Base-by-base conservation (phyloP, 2,113 vertebrate genomes). In the Alouatta palliata region DNA sequence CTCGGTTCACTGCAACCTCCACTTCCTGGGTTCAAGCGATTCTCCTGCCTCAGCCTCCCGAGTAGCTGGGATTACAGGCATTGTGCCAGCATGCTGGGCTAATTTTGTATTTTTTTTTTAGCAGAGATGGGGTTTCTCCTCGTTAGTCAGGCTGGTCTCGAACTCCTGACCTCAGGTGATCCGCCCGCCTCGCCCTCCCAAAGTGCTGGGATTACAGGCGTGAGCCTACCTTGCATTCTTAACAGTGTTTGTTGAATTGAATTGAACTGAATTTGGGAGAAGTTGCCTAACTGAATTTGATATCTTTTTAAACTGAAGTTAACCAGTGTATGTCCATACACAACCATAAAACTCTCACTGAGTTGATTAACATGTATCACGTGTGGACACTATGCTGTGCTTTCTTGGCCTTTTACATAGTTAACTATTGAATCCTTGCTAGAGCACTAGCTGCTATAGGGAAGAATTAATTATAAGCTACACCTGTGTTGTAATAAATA, bases 291-390 rank as follows among this genome's bases (percentile, higher is more conserved):
- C 85, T 96, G 82, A 77, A 92, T 95, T 97, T 96, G 54, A 95
- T 94, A 96, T 94, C 66, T 90, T 96, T 96, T 96, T 73, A 90
- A 96, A 91, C 82, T 90, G 79, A 82, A 96, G 82, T 96, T 96
- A 95, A 95, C 45, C 56, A 95, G 77, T 45, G 30, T 95, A 75
- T 90, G 85, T 82, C 87, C 64, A 82, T 81, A 90, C 56, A 94
- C 64, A 95, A 66, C 56, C 23, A 76, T 87, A 96, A 90, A 97
- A 88, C 68, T 95, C 80, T 97, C 71, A 88, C 47, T 11, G 66
- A 77, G 90, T 92, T 52, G 9, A 94, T 94, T 90, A 87, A 79
- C 40, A 90, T 37, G 25, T 12, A 80, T 70, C 56, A 45, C 84
- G 40, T 71, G 19, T 61, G 73, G 35, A 87, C 76, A 75, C 61